phyloP scores from a whole-genome alignment of 2,888 invertebrate genomes.

The Cerastoderma edule region DNA sequence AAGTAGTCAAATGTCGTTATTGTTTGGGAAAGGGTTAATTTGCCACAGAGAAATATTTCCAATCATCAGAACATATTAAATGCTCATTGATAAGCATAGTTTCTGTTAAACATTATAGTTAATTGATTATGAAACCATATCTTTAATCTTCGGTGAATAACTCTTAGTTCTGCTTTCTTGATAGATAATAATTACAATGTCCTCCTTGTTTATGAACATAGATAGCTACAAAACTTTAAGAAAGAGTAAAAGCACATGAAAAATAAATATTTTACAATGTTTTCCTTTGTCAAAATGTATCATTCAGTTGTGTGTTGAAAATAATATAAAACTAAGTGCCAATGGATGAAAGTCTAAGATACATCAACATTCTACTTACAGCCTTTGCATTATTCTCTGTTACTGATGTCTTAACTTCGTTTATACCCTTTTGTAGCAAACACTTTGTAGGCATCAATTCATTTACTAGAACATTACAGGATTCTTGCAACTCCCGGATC shows the following conservation, averaged over 20 bases:
- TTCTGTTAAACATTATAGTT: too few relatives aligned
- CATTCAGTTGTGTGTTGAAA: background rate
- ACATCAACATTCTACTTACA: conserved; percentile 42
- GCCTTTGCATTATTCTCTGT: conserved; percentile 64
- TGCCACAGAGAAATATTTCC: too few relatives aligned
- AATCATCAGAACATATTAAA: too few relatives aligned
- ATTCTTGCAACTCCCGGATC: conserved; percentile 70
- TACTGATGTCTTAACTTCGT: conserved; percentile 40
- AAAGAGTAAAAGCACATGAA: background rate
- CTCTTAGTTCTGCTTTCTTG: too few relatives aligned
- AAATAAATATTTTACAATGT: background rate
- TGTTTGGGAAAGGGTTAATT: too few relatives aligned
- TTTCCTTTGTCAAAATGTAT: background rate
- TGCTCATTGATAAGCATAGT: too few relatives aligned
- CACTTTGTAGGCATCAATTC: conserved; percentile 62
- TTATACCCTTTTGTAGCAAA: conserved; percentile 53
- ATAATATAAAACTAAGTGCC: background rate
- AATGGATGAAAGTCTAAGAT: background rate
- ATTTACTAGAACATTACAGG: conserved; percentile 50
- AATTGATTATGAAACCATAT: too few relatives aligned
- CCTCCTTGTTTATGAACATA: background rate
- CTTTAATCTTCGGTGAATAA: too few relatives aligned
- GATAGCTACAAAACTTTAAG: background rate
- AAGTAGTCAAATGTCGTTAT: too few relatives aligned
- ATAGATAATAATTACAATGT: background rate